Percentiles rank a stretch among this genome's conserved stretches.
phyloP scores from a whole-genome alignment of 2,797 vertebrate genomes.

The Phalloptychus januarius region DNA sequence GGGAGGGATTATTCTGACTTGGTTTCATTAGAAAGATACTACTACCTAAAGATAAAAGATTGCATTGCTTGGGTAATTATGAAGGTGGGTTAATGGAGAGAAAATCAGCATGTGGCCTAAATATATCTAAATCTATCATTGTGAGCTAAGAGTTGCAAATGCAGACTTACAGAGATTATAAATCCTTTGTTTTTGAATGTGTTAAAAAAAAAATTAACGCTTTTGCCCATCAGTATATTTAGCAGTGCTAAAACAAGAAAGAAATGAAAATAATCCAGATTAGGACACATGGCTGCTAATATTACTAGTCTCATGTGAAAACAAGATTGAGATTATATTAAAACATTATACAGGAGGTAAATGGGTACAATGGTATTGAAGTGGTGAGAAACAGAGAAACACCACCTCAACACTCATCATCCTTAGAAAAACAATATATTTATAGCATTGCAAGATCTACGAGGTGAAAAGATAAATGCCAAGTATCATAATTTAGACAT shows the following conservation, averaged over 20 bases:
- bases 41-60: conserved; percentile 51
- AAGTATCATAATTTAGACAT: neutral
- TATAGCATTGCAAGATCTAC: neutral
- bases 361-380: neutral
- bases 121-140: conserved; percentile 23
- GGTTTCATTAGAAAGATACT: conserved; percentile 31
- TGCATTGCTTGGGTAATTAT: conserved; percentile 51
- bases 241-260: neutral
- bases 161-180: conserved; percentile 37
- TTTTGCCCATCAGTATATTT: neutral
- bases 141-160: conserved; percentile 9
- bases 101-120: conserved; percentile 51
- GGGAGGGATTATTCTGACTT: conserved; percentile 27
- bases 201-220: neutral
- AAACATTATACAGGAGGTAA: neutral
- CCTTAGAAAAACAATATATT: neutral
- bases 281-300: neutral
- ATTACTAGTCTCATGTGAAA: neutral
- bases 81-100: conserved; percentile 47
- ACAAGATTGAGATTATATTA: neutral
- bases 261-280: neutral
- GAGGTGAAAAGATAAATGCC: neutral
- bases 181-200: conserved; percentile 1
- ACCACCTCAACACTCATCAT: neutral
- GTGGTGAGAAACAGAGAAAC: neutral